Base-by-base conservation (phyloP, 2,113 vertebrate genomes). In the Ophthalmolycus amberensis region DNA sequence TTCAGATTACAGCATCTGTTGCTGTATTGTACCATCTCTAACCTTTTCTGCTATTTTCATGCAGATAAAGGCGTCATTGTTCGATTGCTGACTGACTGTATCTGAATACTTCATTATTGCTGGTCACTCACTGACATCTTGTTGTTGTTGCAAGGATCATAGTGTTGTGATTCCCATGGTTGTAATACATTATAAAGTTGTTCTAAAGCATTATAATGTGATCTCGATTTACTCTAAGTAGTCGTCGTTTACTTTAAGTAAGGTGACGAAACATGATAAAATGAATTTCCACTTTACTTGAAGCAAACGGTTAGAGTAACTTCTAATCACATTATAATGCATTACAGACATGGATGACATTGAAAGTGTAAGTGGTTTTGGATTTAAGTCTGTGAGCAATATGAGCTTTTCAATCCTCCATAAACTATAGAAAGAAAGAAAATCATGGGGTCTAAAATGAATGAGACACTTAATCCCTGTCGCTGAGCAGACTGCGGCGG, bases 401-500 rank as follows among this genome's bases (percentile, higher is more conserved):
- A 46, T 14, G 5, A 10, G 18, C 40, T 59, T 54, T 42, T 15
- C 9, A 60, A 14, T 34, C 15, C 1, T 52, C 7, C 22, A 40
- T 29, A 40, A 46, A 50, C n/a, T 2, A 37, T 15, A 29, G 15
- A 20, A 14, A 27, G 48, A 66, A 80, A 25, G 1, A n/a, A n/a
- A 56, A 52, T 11, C 46, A 34, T 22, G 25, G 9, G 0, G 0
- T 38, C 22, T 22, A 8, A 69, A 66, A 25, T 63, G 18, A 48
- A 79, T 11, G 16, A 76, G 52, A 69, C 70, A 25, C 64, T 70
- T 62, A 74, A 80, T 69, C 72, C 71, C 40, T 52, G 34, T 44
- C 0, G 11, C 50, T 34, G 38, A 38, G 64, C 50, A 69, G 42
- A 62, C 42, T 7, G 34, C 1, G 62, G 72, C 38, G 38, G 54